Base-by-base conservation (phyloP, 2,888 invertebrate genomes). In the Chymomyza amoena region DNA sequence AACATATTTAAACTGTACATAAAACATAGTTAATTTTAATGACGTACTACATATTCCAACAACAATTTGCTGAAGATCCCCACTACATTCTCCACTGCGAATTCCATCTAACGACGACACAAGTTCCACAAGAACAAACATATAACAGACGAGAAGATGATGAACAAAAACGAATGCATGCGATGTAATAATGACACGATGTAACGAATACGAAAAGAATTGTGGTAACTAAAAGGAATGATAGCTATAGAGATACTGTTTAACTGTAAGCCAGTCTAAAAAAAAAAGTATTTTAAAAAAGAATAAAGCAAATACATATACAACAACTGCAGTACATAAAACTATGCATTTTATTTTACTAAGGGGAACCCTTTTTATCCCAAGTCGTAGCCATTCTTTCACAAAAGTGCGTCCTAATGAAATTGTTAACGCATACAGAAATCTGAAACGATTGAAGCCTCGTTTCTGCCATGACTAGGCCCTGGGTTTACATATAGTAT, bases 271-370 rank as follows among this genome's bases (percentile, higher is more conserved):
- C 73, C 56, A 32, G 54, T 73, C 64, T 61, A 73, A 62, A 45
- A 45, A 45, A 2, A 45, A 45, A 57, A n/a, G 36, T 20, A 61
- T 70, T 66, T 70, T 66, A 32, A 61, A 57, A 60, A 50, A 67
- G 45, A 81, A 85, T 80, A 83, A 81, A 81, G 75, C 83, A 72
- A 66, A 20, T 20, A 54, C 56, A 66, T 20, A 64, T 63, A 73
- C 13, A 45, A 45, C 66, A 68, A 73, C 77, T 81, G 85, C 81
- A 80, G 71, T 72, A 79, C 68, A 76, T 77, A 45, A 13, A 45
- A 45, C 6, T 45, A 13, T 45, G 39, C 2, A 13, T 13, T 45
- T 7, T 32, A n/a, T 32, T 32, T 32, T 32, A 32, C 1, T 32
- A 32, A 32, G 32, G 0, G 32, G 25, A 3, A 25, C 25, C 3